A percentile compares a stretch with the other conserved stretches of the same genome.
Conservation (phyloP, 2,888 invertebrate species). For the Orchestes rusci region DNA sequence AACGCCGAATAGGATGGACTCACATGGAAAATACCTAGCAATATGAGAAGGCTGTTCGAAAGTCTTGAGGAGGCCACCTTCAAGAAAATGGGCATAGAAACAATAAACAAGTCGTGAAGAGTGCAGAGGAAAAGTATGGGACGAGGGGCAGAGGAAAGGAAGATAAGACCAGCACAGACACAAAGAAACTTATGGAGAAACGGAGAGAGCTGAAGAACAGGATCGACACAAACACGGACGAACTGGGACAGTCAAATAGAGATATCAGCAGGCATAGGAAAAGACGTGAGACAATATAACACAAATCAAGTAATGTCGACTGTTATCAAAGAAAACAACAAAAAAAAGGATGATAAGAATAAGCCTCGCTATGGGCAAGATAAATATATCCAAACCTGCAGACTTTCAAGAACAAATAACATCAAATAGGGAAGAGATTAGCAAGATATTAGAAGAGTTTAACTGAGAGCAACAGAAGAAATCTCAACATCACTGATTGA, state of each 20-base stretch:
- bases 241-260: constrained; percentile 4
- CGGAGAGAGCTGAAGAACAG: constrained; percentile 7
- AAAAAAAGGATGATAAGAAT: not conserved
- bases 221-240: constrained; percentile 1
- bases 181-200: constrained; percentile 5
- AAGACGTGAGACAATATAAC: constrained; percentile 2
- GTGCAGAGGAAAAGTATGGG: constrained; percentile 5
- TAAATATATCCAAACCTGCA: not conserved
- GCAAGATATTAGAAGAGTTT: too few species aligned
- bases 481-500: not conserved
- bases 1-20: too few species aligned
- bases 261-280: constrained; percentile 5
- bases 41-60: constrained; percentile 5
- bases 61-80: constrained; percentile 4
- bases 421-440: constrained; percentile 1
- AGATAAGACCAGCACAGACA: constrained; percentile 4
- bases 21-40: constrained; percentile 1
- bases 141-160: constrained; percentile 6
- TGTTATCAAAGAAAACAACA: constrained; percentile 3
- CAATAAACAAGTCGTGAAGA: constrained; percentile 3
- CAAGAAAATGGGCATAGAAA: constrained; percentile 3
- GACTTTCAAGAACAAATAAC: constrained; percentile 3
- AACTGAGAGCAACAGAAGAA: too few species aligned
- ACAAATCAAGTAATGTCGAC: not conserved
- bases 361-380: not conserved